phyloP scores from a whole-genome alignment of 2,888 invertebrate species.

The Apamea monoglypha region DNA sequence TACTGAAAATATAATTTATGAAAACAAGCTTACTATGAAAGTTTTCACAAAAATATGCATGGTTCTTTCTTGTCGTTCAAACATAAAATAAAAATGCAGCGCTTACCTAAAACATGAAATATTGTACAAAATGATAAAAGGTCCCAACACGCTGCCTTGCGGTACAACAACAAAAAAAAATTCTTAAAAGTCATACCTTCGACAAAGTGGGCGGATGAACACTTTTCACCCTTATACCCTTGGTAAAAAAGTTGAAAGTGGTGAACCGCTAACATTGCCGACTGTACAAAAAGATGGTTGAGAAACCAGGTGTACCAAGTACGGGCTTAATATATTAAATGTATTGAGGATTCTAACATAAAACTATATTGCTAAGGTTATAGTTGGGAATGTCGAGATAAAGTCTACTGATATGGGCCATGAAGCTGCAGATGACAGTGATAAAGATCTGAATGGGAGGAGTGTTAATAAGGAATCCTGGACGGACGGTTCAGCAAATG shows the following conservation, averaged over 20 bases:
- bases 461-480: slow-evolving; percentile 44
- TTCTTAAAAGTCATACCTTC: background rate
- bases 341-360: slow-evolving; percentile 43
- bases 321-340: slow-evolving; percentile 32
- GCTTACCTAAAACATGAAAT: slow-evolving; percentile 9
- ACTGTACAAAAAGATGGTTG: background rate
- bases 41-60: background rate
- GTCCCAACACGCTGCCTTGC: slow-evolving; percentile 23
- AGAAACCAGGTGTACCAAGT: slow-evolving; percentile 32
- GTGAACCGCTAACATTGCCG: background rate
- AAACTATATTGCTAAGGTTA: slow-evolving; percentile 49
- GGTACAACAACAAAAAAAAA: slow-evolving; percentile 9
- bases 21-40: background rate
- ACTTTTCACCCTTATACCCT: background rate
- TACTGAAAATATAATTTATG: background rate
- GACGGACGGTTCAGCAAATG: slow-evolving; percentile 41
- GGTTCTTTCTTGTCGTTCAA: background rate
- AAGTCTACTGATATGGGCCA: slow-evolving; percentile 45
- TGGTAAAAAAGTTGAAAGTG: background rate
- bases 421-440: slow-evolving; percentile 54
- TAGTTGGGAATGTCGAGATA: slow-evolving; percentile 34
- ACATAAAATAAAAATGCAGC: background rate
- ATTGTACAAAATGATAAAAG: background rate
- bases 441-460: slow-evolving; percentile 47
- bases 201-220: background rate